Conservation (phyloP, 2,113 vertebrate genomes). For the Pelmatolapia mariae region DNA sequence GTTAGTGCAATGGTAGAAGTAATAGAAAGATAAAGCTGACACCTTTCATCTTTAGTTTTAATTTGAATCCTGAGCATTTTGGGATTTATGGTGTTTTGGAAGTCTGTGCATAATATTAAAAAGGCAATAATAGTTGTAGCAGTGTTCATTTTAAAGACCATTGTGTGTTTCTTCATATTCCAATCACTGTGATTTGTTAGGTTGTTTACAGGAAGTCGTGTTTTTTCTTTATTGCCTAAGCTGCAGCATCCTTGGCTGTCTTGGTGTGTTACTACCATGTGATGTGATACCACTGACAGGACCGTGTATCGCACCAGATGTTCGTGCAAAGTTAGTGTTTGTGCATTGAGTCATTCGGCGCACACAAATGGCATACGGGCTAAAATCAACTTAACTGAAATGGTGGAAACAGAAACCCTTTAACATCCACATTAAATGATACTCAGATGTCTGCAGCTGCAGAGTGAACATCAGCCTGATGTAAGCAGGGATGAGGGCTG, state of each 20-base stretch:
- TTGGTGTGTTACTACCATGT: background rate
- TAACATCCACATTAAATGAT: background rate
- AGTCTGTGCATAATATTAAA: fast-evolving
- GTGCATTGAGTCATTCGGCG: fast-evolving
- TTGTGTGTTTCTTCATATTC: background rate
- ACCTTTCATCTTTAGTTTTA: background rate
- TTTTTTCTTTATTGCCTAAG: background rate
- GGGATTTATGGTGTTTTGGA: background rate
- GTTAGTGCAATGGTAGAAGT: background rate
- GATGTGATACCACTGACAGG: background rate
- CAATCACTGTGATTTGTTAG: background rate
- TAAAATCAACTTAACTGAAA: background rate
- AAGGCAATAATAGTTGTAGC: background rate
- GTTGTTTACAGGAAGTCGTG: background rate
- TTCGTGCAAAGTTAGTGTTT: background rate
- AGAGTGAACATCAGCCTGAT: background rate
- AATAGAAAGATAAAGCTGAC: background rate
- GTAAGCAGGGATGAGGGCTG: background rate
- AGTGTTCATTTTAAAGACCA: background rate
- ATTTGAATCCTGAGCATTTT: background rate
- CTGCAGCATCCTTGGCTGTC: background rate
- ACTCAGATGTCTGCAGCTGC: background rate
- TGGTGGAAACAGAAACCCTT: background rate
- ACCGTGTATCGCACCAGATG: background rate
- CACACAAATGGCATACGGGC: background rate